Conservation (phyloP, 2,888 invertebrate genomes). For the Eudasyphora cyanicolor region DNA sequence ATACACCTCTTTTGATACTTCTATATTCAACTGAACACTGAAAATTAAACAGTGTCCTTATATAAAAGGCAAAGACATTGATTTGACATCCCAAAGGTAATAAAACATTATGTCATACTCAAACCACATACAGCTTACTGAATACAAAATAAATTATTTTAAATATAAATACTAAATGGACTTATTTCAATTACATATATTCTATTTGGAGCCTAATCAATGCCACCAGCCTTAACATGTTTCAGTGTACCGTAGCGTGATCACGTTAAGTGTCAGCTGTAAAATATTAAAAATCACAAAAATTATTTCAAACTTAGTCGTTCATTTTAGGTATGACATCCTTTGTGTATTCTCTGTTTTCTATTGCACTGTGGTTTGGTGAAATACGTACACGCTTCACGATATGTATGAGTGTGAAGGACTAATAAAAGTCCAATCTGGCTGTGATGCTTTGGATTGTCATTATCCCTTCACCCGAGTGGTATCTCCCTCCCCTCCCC, state of each 20-base stretch:
- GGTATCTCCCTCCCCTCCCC: neutral
- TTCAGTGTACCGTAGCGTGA: neutral
- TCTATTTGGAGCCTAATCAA: no score
- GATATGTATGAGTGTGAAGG: neutral
- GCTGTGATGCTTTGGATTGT: slow-evolving; percentile 50
- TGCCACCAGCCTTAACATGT: no score
- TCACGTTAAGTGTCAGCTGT: slow-evolving; percentile 12
- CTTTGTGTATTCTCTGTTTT: slow-evolving; percentile 13
- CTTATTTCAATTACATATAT: no score
- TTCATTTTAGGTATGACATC: slow-evolving; percentile 46
- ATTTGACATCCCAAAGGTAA: no score
- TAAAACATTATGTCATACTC: no score
- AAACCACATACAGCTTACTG: no score
- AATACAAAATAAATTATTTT: no score
- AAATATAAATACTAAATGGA: no score
- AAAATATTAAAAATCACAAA: slow-evolving; percentile 62
- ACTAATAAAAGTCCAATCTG: slow-evolving; percentile 63
- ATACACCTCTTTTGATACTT: no score
- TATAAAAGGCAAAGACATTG: no score
- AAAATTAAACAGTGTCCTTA: no score
- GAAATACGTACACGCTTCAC: neutral
- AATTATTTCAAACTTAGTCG: slow-evolving; percentile 59
- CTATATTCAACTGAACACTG: no score
- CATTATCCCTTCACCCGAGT: slow-evolving; percentile 30
- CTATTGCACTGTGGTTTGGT: neutral